Base-by-base conservation (phyloP, 2,888 invertebrate genomes). In the Chrysotoxum bicinctum region DNA sequence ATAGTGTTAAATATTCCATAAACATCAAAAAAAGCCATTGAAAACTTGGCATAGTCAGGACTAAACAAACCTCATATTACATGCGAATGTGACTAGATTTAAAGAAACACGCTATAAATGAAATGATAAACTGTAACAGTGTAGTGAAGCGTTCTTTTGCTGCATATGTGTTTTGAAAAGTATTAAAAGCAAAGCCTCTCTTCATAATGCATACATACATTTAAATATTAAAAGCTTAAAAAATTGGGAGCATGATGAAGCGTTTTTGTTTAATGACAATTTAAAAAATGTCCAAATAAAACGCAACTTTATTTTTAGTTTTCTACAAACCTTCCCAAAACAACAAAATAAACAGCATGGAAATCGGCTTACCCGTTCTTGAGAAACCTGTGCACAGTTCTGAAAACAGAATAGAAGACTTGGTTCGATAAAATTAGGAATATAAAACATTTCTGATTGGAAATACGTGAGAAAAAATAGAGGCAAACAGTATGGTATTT, bases 311-410 rank as follows among this genome's bases (percentile, higher is more conserved):
- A 66, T 66, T 32, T 66, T 66, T 66, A 66, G 64, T 66, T 66
- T 19, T 66, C 48, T 66, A 66, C 64, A 66, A 66, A 66, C 64
- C 64, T 66, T 66, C 64, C 64, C 14, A 66, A 66, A 66, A 66
- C 64, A 66, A 66, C 64, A 66, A 66, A 66, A 66, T 14, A 66
- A 66, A 66, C 64, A 48, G 64, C 64, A 66, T 66, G 64, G 64
- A 66, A 66, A 66, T 66, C 64, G 64, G 64, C 64, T 66, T 66
- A 66, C 64, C 64, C 64, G 64, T 66, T 66, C 64, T 66, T 66
- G 64, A 45, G 64, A 66, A 32, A 21, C 21, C 32, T 66, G 45
- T 14, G 32, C 64, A 48, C 64, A 45, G 48, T 66, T 66, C 64
- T 66, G 64, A 66, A 66, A 66, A 66, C 64, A 66, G 9, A 66